Conservation (phyloP, 2,888 invertebrate species). For the Odontothrips loti region DNA sequence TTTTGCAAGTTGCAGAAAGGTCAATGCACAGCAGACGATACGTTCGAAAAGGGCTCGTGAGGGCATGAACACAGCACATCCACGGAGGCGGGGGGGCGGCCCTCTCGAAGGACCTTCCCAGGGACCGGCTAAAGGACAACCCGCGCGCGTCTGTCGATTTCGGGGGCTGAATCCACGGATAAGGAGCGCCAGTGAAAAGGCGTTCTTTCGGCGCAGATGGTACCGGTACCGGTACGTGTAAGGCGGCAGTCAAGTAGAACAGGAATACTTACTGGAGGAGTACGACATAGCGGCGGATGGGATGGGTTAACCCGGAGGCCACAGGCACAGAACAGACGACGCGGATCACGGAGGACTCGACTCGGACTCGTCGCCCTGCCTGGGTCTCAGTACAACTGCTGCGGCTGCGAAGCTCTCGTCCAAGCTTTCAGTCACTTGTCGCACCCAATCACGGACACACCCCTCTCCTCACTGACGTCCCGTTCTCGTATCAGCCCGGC, state of each 20-base stretch:
- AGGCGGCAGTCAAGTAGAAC: neutral
- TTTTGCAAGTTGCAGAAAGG: no score
- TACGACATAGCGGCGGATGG: neutral
- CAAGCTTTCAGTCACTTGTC: neutral
- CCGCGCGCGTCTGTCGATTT: neutral
- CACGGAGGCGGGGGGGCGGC: neutral
- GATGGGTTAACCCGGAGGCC: neutral
- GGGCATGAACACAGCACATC: no score
- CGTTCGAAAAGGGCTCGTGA: no score
- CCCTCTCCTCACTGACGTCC: no score
- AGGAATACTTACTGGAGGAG: constrained; percentile 1
- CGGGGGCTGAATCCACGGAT: neutral
- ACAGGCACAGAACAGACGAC: no score
- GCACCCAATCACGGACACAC: neutral
- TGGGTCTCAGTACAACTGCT: neutral
- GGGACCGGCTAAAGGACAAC: neutral
- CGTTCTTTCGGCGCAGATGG: neutral
- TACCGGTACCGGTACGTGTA: no score
- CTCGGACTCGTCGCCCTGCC: neutral
- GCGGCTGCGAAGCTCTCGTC: neutral
- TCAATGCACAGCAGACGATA: no score
- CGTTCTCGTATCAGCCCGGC: no score
- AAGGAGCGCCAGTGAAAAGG: neutral
- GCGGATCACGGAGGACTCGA: neutral
- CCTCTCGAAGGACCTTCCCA: neutral